Base-by-base conservation (phyloP, 2,888 invertebrate genomes). In the Melinaea menophilus region DNA sequence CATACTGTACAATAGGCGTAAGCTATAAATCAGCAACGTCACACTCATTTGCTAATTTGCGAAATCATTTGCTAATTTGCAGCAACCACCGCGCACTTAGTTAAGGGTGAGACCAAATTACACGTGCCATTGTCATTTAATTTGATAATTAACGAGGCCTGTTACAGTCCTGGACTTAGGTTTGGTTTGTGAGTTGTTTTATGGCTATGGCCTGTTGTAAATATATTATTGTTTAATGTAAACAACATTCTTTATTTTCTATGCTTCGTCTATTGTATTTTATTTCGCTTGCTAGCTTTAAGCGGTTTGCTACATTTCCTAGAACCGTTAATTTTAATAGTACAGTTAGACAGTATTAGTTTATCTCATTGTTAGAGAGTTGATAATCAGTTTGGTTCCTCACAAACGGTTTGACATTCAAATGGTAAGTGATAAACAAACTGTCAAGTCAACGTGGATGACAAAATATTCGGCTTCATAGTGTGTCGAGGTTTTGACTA, bases 51-150 rank as follows among this genome's bases (percentile, higher is more conserved):
- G 22, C 22, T 82, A 79, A 85, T 85, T 86, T 83, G 76, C 71
- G 73, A 79, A 85, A 88, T 87, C 82, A 86, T 86, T 86, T 79
- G 85, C 80, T 85, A 85, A 87, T 87, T 88, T 84, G 80, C 78
- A 77, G 77, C 72, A 77, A 80, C 80, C 81, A 79, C 80, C 79
- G 73, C 78, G 75, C 74, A 79, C 78, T 77, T 73, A 72, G 78
- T 76, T 76, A 78, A 73, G 78, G 80, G 80, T 76, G 78, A 74
- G 77, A 77, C 66, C 68, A 68, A 68, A 68, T 68, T 68, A 66
- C 66, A 64, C 55, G 61, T 22, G 22, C 22, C 80, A 82, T 86
- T 84, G 84, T 77, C 76, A 75, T 67, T 78, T 75, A 74, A 81
- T 80, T 76, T 79, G 75, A 81, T 79, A 82, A 84, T 86, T 83